Evolutionary conservation across 2,113 vertebrate genomes (phyloP), one percentile per base, ranked within the genome.

Genomic region (Lepus europaeus): DNA sequence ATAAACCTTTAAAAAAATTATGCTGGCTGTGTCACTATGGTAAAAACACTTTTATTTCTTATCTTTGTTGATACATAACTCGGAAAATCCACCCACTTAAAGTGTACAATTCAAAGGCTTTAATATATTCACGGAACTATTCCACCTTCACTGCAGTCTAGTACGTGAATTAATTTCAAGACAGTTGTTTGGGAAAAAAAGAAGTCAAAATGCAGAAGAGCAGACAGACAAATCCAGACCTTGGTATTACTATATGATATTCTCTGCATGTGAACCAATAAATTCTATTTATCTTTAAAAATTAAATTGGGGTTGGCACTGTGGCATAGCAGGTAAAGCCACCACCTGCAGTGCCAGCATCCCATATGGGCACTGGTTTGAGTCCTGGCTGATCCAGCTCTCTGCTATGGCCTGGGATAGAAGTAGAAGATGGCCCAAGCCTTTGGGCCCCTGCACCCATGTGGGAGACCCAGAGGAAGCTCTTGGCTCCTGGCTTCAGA

Each of bases 61-160:
- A 17, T 63, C 23, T 94, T 90, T 89, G 59, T 83, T 91, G 25
- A 66, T 22, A 80, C 61, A 33, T 49, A 72, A 90, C 36, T 53
- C 29, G 74, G 51, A 81, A 83, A 92, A 78, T 64, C 51, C 17
- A 76, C 13, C 25, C 61, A 82, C 23, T 68, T 72, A 79, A 56
- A 84, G 31, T 78, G 1, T 51, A 73, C 5, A 83, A 51, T n/a
- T 74, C 19, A 79, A 8, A 51, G 56, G 4, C 51, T 64, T 59
- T 85, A 78, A 16, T 73, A 59, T 83, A 82, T 69, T 45, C 72
- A 91, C 78, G 88, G 29, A 96, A 89, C 49, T 66, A 29, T n/a
- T 4, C 19, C 64, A 89, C 49, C 64, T 81, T 69, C 29, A 82
- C 33, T 85, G 63, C 17, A 77, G 72, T 77, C 91, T 94, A 49